A percentile compares a stretch with the other conserved stretches of the same genome.
These are phyloP conservation scores for Apamea epomidion DNA, from an alignment of 2,888 invertebrate genomes.

Conservation along the genomic window DNA sequence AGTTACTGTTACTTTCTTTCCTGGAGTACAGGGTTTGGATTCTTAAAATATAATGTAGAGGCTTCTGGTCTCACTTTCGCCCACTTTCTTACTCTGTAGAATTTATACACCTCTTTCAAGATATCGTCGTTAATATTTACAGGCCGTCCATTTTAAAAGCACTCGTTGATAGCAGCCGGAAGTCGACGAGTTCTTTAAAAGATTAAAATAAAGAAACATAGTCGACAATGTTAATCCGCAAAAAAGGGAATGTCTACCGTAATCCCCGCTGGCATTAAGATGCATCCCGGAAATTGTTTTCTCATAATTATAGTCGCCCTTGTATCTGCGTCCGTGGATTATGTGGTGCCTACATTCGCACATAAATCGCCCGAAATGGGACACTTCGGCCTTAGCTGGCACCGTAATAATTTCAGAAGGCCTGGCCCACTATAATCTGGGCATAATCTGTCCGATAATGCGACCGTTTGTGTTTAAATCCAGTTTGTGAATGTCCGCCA, in stretches of 20 bases:
- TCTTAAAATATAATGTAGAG: background rate
- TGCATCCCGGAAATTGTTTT: conserved; percentile 89
- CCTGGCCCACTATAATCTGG: conserved; percentile 89
- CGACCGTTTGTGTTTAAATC: conserved; percentile 87
- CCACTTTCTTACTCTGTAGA: background rate
- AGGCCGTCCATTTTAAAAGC: conserved; percentile 14
- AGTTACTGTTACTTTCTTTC: background rate
- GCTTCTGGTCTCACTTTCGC: background rate
- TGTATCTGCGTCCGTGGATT: conserved; percentile 82
- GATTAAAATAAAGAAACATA: conserved; percentile 65
- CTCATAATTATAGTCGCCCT: conserved; percentile 88
- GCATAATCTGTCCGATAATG: conserved; percentile 90
- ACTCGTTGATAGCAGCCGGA: conserved; percentile 31
- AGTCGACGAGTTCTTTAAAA: conserved; percentile 50
- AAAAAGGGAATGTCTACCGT: conserved; percentile 76
- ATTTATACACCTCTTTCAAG: background rate
- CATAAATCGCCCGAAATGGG: conserved; percentile 89
- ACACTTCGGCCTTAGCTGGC: conserved; percentile 87
- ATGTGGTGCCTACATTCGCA: conserved; percentile 87
- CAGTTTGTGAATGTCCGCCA: conserved; percentile 79
- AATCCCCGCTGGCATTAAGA: conserved; percentile 86
- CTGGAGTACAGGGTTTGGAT: background rate
- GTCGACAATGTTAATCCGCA: conserved; percentile 67
- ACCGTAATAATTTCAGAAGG: conserved; percentile 88
- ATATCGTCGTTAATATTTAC: background rate